A percentile compares a stretch with the other conserved stretches of the same genome.
Conservation (phyloP, 2,797 vertebrate genomes). For the Enteromius argenteus region DNA sequence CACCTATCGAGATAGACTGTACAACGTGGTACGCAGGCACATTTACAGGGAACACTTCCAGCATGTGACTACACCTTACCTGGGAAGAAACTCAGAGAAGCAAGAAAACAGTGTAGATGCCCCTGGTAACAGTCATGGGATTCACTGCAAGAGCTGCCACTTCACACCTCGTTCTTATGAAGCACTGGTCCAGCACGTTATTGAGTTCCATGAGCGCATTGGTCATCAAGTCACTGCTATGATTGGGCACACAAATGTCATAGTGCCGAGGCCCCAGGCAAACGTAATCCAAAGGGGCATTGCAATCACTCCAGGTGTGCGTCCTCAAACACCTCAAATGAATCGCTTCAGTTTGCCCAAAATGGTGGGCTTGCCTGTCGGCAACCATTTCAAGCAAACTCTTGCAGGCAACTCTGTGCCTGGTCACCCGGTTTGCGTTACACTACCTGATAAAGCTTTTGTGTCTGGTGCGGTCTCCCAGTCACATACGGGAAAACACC, state of each 20-base stretch:
- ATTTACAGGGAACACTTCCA: conserved; percentile 99
- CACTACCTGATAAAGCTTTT: conserved; percentile 77
- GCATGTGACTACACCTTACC: conserved; percentile 93
- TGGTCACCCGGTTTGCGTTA: conserved; percentile 79
- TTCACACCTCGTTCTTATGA: conserved; percentile 96
- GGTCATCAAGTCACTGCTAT: conserved; percentile 97
- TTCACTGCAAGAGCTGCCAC: conserved; percentile 96
- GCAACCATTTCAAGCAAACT: conserved; percentile 89
- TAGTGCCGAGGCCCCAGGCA: conserved; percentile 85
- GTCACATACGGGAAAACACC: conserved; percentile 82
- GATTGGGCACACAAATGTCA: conserved; percentile 95
- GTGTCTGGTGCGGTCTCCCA: conserved; percentile 80
- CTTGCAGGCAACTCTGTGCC: conserved; percentile 72
- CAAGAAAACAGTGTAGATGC: conserved; percentile 81
- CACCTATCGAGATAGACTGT: conserved; percentile 94
- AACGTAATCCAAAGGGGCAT: conserved; percentile 82
- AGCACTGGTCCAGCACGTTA: conserved; percentile 95
- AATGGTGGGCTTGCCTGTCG: conserved; percentile 85
- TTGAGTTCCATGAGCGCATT: conserved; percentile 96
- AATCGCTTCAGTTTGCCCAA: conserved; percentile 87
- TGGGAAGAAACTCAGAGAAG: conserved; percentile 89
- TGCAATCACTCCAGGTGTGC: conserved; percentile 78
- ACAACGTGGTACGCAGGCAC: conserved; percentile 97
- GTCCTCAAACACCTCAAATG: conserved; percentile 82
- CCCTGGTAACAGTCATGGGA: conserved; percentile 85